These are phyloP conservation scores for Cinara cedri DNA, from an alignment of 2,888 invertebrate genomes.

Conservation along the genomic window DNA sequence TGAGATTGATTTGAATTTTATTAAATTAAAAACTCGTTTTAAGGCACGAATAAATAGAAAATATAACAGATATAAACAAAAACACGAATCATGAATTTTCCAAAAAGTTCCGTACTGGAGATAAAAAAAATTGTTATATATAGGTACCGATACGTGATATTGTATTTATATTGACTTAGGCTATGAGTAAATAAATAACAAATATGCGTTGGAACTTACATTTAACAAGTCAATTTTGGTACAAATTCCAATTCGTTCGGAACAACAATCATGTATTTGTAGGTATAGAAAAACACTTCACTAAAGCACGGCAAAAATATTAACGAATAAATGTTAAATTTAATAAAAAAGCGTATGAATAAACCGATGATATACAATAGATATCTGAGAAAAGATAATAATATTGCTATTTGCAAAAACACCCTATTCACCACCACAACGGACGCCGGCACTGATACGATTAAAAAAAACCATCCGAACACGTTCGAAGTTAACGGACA, in stretches of 20 bases:
- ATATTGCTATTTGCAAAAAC: neutral
- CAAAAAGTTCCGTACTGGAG: no score
- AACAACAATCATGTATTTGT: neutral
- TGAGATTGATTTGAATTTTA: no score
- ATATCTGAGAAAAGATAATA: neutral
- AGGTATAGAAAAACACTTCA: conserved; percentile 15
- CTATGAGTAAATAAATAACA: neutral
- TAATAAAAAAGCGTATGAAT: neutral
- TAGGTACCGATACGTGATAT: neutral
- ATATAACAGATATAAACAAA: no score
- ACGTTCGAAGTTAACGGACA: conserved; percentile 48
- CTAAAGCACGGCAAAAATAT: neutral
- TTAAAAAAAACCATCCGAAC: conserved; percentile 29
- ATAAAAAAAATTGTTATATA: neutral
- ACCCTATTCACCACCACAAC: neutral
- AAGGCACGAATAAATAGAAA: neutral
- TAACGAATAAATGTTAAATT: neutral
- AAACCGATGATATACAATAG: neutral
- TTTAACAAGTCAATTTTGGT: neutral
- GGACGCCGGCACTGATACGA: neutral
- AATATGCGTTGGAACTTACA: conserved; percentile 4
- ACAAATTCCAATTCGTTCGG: neutral
- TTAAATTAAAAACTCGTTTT: neutral
- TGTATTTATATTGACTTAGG: neutral
- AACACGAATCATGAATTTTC: no score